Conservation (phyloP, 2,113 vertebrate genomes). For the Salvelinus fontinalis region DNA sequence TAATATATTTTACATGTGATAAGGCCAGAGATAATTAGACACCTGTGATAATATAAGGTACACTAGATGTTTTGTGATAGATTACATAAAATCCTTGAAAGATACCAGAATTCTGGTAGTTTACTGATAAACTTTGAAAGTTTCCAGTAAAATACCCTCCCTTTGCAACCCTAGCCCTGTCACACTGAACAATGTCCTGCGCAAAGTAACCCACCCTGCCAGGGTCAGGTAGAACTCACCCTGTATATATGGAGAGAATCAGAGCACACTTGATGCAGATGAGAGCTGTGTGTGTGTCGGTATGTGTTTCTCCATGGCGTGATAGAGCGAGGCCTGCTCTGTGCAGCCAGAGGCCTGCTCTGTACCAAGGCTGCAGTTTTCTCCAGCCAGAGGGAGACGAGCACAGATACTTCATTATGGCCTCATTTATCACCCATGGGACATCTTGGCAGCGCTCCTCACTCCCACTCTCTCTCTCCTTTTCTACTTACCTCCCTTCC, state of each 20-base stretch:
- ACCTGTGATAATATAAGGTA: too few relatives aligned
- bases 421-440: slow-evolving; percentile 72
- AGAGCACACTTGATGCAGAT: slow-evolving; percentile 14
- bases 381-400: slow-evolving; percentile 56
- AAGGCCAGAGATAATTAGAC: too few relatives aligned
- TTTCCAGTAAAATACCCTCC: too few relatives aligned
- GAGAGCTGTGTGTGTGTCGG: slow-evolving; percentile 1
- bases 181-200: slow-evolving; percentile 54
- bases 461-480: slow-evolving; percentile 31
- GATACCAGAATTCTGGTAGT: too few relatives aligned
- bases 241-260: background rate
- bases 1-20: too few relatives aligned
- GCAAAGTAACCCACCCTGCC: slow-evolving; percentile 39
- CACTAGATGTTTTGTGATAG: too few relatives aligned
- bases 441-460: slow-evolving; percentile 57
- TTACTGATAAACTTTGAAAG: too few relatives aligned
- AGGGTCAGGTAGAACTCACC: background rate
- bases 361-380: slow-evolving; percentile 61
- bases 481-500: slow-evolving; percentile 22
- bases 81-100: too few relatives aligned
- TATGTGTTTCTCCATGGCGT: background rate
- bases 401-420: slow-evolving; percentile 70
- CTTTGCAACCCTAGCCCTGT: slow-evolving; percentile 19
- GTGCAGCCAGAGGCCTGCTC: slow-evolving; percentile 24
- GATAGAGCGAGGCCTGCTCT: background rate